A percentile compares a stretch with the other conserved stretches of the same genome.
Conservation (phyloP, 2,113 vertebrate species). For the Proteles cristata region DNA sequence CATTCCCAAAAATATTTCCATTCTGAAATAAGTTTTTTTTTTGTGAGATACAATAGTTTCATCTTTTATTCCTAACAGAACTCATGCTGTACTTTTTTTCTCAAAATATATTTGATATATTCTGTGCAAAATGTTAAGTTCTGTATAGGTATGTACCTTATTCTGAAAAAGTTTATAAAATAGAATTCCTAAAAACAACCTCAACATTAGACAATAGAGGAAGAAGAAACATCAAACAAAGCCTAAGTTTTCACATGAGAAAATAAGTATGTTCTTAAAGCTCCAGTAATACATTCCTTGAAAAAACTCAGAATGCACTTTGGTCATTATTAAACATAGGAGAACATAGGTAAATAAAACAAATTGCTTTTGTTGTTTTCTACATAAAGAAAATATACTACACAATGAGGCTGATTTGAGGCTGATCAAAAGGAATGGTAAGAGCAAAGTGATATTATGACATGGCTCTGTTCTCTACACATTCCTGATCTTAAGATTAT, state of each 20-base stretch:
- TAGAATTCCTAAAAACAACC: slow-evolving; percentile 87
- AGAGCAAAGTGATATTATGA: slow-evolving; percentile 8
- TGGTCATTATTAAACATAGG: slow-evolving; percentile 91
- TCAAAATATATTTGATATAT: slow-evolving; percentile 88
- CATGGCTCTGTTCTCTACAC: slow-evolving; percentile 48
- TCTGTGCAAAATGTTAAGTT: slow-evolving; percentile 90
- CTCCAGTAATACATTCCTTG: slow-evolving; percentile 91
- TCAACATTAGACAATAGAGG: slow-evolving; percentile 85
- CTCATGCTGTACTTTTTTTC: slow-evolving; percentile 82
- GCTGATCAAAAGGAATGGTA: slow-evolving; percentile 74
- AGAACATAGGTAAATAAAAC: slow-evolving; percentile 86
- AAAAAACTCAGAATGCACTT: slow-evolving; percentile 94
- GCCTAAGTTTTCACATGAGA: slow-evolving; percentile 85
- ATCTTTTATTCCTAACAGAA: slow-evolving; percentile 82
- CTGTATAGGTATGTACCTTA: slow-evolving; percentile 87
- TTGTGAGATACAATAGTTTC: slow-evolving; percentile 79
- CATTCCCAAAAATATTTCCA: slow-evolving; percentile 81
- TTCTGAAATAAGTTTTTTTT: slow-evolving; percentile 77
- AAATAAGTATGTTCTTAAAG: slow-evolving; percentile 90
- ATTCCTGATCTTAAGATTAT: slow-evolving; percentile 70
- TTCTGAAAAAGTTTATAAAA: slow-evolving; percentile 89
- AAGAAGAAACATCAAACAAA: slow-evolving; percentile 84
- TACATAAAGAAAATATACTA: slow-evolving; percentile 85
- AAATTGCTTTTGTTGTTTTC: slow-evolving; percentile 83
- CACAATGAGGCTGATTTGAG: slow-evolving; percentile 76